A percentile compares a stretch with the other conserved stretches of the same genome.
These are phyloP conservation scores for Diarsia rubi DNA, from an alignment of 2,888 invertebrate genomes.

Conservation along the genomic window DNA sequence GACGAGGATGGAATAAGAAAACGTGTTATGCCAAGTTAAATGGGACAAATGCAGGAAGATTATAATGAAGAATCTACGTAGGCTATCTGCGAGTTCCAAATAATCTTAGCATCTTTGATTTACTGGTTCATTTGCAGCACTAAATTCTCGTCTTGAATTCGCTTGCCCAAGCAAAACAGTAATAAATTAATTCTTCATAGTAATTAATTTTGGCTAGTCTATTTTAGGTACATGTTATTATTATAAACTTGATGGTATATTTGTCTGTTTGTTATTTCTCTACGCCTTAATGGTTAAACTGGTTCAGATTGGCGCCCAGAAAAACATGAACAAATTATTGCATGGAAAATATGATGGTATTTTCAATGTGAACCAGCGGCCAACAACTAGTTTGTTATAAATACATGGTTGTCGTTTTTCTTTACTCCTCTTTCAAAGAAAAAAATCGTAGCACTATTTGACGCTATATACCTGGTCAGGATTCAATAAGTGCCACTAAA, in stretches of 20 bases:
- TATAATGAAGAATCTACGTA: background rate
- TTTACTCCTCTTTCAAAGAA: background rate
- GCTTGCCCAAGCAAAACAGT: background rate
- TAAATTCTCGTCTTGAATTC: background rate
- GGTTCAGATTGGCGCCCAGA: background rate
- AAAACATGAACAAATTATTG: background rate
- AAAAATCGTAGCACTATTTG: background rate
- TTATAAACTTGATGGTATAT: background rate
- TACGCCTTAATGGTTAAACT: background rate
- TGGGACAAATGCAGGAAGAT: too few species aligned
- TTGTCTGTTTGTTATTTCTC: background rate
- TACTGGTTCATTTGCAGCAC: background rate
- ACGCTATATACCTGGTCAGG: conserved; percentile 1
- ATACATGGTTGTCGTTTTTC: background rate
- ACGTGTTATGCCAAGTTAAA: too few species aligned
- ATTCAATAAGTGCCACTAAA: conserved; percentile 51
- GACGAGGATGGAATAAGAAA: too few species aligned
- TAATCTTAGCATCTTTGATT: background rate
- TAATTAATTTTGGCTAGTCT: background rate
- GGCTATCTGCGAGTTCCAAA: background rate
- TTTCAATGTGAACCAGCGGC: too few species aligned
- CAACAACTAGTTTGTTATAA: background rate
- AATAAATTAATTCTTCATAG: background rate
- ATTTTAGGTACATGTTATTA: background rate
- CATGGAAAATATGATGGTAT: background rate